Evolutionary conservation across 1,140 invertebrate genomes (phyloP).

Genomic region (Anoplophora glabripennis): DNA sequence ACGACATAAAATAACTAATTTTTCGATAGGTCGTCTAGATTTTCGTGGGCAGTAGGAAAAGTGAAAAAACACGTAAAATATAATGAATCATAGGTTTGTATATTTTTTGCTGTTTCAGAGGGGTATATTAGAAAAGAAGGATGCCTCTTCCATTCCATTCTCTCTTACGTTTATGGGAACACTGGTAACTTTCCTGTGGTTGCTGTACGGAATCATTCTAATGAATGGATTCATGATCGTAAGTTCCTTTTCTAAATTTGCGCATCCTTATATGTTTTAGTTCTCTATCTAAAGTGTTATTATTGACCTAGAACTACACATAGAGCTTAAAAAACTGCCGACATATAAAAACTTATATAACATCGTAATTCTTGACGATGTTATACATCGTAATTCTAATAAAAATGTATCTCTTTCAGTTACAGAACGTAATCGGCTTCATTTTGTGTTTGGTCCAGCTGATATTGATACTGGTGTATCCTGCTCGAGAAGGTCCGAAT

Average conservation of each 20-base stretch:
- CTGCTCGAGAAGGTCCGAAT: slow-evolving; percentile 8
- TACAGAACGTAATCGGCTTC: slow-evolving; percentile 68
- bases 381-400: background rate
- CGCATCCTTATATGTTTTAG: no score
- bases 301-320: no score
- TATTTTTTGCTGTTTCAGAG: slow-evolving; percentile 51
- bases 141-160: slow-evolving; percentile 76
- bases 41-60: no score
- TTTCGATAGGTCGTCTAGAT: no score
- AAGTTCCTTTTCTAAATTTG: slow-evolving; percentile 52
- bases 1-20: no score
- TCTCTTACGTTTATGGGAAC: slow-evolving; percentile 76
- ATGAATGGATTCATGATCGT: slow-evolving; percentile 75
- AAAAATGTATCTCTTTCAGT: slow-evolving; percentile 51
- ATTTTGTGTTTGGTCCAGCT: slow-evolving; percentile 60
- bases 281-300: no score
- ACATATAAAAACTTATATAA: background rate
- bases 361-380: background rate
- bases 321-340: no score
- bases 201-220: slow-evolving; percentile 76
- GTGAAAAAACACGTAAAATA: no score
- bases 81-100: no score
- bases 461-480: slow-evolving; percentile 53
- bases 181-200: slow-evolving; percentile 72
- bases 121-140: slow-evolving; percentile 70